Base-by-base conservation (phyloP, 2,797 vertebrate species). In the Acrossocheilus wenchowensis region DNA sequence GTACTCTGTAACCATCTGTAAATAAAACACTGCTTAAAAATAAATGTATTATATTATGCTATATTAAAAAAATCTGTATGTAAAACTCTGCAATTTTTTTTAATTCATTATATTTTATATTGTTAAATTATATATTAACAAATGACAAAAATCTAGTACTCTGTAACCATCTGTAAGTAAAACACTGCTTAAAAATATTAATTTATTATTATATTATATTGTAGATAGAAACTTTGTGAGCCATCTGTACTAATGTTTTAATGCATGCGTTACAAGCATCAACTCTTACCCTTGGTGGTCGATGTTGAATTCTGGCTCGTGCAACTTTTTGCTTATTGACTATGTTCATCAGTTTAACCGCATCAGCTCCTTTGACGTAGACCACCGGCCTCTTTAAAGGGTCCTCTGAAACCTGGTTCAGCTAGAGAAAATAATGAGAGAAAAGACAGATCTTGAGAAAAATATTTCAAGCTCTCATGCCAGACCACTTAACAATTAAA, bases 271-370 rank as follows among this genome's bases (percentile, higher is more conserved):
- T 23, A 12, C 5, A 19, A 64, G 78, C 17, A 36, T 68, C 3
- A 50, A 23, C 36, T 64, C 97, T 97, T 94, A 99, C 98, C 95
- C 97, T 94, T 48, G 98, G 98, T 0, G 97, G 97, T 7, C 97
- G 94, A 93, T 99, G 98, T 90, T 99, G 98, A 86, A 99, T 99
- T 89, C 98, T 96, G 45, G 98, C 98, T 21, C 98, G 96, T 0
- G 98, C 98, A 87, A 99, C 97, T 91, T 99, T 99, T 96, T 99
- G 98, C 92, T 99, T 99, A 95, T 99, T 99, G 82, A 99, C 98
- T 0, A 99, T 99, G 94, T 98, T 99, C 98, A 99, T 99, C 68
- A 99, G 92, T 92, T 99, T 99, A 54, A 98, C 93, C 2, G 98
- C 98, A 21, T 99, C 98, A 10, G 97, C 96, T 43, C 98, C 98